These are phyloP conservation scores for Ochlodes sylvanus DNA, from an alignment of 2,888 invertebrate genomes.

Conservation along the genomic window DNA sequence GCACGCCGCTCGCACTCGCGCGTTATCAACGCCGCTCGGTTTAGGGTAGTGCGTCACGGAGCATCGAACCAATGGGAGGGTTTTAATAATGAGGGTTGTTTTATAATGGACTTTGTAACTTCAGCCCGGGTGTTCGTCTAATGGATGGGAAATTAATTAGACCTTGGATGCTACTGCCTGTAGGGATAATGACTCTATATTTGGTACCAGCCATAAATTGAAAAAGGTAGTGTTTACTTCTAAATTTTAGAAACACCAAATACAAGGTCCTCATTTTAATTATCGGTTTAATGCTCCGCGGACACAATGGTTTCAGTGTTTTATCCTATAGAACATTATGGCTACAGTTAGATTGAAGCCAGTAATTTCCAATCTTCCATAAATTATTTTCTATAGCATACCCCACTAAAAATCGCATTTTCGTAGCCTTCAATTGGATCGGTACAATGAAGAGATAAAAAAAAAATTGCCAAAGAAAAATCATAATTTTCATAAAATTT, in stretches of 20 bases:
- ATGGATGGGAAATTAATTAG: too few relatives aligned
- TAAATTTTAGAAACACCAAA: too few relatives aligned
- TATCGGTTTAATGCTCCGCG: background rate
- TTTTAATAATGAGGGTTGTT: background rate
- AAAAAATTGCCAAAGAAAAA: too few relatives aligned
- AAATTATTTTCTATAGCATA: background rate
- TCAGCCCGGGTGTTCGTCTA: too few relatives aligned
- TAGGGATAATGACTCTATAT: too few relatives aligned
- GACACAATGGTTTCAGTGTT: background rate
- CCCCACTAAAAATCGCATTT: background rate
- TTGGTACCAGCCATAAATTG: too few relatives aligned
- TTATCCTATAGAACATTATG: background rate
- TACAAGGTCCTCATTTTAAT: background rate
- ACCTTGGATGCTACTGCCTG: too few relatives aligned
- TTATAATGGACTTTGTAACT: background rate
- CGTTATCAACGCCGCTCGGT: constrained; percentile 42
- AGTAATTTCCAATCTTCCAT: background rate
- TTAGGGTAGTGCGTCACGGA: background rate
- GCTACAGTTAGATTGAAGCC: background rate
- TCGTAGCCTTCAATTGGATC: background rate
- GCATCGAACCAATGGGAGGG: background rate
- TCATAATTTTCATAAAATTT: background rate
- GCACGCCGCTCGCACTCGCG: constrained; percentile 46
- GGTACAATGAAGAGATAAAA: background rate
- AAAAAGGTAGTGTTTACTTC: too few relatives aligned